Evolutionary conservation across 2,797 vertebrate genomes (phyloP), one percentile per base, ranked within the genome.

Genomic region (Lagodon rhomboides): DNA sequence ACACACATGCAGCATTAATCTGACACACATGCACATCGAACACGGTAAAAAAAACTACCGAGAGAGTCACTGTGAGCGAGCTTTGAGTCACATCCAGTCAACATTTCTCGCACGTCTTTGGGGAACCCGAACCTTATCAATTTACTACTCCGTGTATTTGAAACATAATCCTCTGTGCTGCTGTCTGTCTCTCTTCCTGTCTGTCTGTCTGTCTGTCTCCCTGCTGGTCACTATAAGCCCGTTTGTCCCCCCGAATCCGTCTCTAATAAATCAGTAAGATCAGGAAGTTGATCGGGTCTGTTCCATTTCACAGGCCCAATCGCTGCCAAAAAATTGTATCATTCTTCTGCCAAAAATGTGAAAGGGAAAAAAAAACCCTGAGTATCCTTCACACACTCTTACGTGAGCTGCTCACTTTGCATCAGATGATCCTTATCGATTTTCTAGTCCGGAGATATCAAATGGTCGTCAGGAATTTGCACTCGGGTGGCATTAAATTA

Each of bases 41-140:
- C 53, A 23, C 30, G 30, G 65, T 47, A 0, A 65, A 68, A 58
- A n/a, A n/a, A n/a, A n/a, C 25, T 11, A 25, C 56, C 5, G 18
- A 22, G 11, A 73, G 30, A 44, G 54, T 58, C 51, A 50, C 20
- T 4, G 55, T 83, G 81, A 72, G 61, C 12, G 20, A 75, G 38
- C 59, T 17, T 9, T 83, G 83, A 93, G 63, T 91, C 91, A 90
- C 81, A 66, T 62, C 69, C 51, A 76, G 49, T 85, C 83, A 64
- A 12, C 49, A 27, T 18, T 20, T 55, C 34, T 51, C 22, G n/a
- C 43, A 5, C 43, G 51, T 56, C 51, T 27, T 38, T 46, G 23
- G 59, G 56, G 62, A 44, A 41, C 68, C 17, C 43, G 20, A 68
- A 38, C 43, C 22, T 64, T 49, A 80, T 82, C 74, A 53, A 34